These are phyloP conservation scores for Philotrypesis tridentata DNA, from an alignment of 1,140 invertebrate genomes.

Conservation along the genomic window DNA sequence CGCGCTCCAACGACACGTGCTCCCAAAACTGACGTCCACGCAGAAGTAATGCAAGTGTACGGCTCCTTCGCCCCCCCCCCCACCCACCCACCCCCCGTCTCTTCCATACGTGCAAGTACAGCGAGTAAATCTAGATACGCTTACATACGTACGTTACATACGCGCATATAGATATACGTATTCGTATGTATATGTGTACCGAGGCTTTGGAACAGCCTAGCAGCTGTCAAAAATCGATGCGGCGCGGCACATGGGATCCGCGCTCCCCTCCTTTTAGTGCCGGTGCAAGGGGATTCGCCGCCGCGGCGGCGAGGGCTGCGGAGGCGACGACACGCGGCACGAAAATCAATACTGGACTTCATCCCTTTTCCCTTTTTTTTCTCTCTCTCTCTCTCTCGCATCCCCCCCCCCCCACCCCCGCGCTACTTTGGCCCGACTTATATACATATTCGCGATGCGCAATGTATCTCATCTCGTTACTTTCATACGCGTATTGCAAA, in stretches of 20 bases:
- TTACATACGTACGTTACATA: no score
- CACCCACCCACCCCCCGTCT: no score
- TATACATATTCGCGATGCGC: no score
- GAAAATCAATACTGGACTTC: constrained; percentile 62
- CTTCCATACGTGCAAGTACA: background rate
- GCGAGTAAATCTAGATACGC: no score
- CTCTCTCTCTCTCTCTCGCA: no score
- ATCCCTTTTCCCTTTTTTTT: constrained; percentile 57
- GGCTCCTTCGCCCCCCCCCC: background rate
- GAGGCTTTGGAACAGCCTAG: constrained; percentile 44
- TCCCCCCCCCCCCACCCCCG: no score
- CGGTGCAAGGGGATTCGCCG: constrained; percentile 3
- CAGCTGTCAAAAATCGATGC: constrained; percentile 74
- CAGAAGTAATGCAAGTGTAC: background rate
- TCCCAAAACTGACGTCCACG: background rate
- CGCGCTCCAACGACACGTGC: background rate
- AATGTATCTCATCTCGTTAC: no score
- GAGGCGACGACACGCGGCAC: constrained; percentile 27
- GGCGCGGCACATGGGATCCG: constrained; percentile 49
- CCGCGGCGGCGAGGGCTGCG: constrained; percentile 16
- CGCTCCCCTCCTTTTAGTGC: background rate
- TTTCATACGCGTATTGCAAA: no score
- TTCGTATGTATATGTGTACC: constrained; percentile 2
- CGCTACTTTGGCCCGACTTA: no score
- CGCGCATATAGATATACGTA: background rate